These are phyloP conservation scores for Coptodon bakossiorum DNA, from an alignment of 2,113 vertebrate species.

Conservation along the genomic window DNA sequence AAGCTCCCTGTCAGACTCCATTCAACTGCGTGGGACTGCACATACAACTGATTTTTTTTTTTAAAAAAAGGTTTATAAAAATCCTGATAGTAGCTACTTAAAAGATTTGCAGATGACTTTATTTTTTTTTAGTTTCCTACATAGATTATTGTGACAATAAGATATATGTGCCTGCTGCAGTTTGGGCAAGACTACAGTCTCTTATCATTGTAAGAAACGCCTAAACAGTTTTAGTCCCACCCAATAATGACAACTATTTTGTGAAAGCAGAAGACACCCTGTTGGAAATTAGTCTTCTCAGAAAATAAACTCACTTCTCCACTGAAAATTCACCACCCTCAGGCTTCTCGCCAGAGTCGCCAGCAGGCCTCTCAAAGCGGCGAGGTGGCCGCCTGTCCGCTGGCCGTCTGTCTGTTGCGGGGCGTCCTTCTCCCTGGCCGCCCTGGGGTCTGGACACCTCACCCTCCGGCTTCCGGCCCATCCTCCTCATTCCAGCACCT, in stretches of 20 bases:
- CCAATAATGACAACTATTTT: background rate
- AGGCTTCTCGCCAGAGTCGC: constrained; percentile 81
- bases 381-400: constrained; percentile 87
- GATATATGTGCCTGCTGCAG: background rate
- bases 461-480: constrained; percentile 92
- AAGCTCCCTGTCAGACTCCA: background rate
- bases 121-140: background rate
- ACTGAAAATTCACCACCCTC: constrained; percentile 95
- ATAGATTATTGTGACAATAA: background rate
- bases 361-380: constrained; percentile 84
- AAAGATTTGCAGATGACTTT: background rate
- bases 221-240: background rate
- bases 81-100: background rate
- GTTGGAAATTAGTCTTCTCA: background rate
- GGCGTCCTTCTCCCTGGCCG: constrained; percentile 85
- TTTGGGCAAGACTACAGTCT: background rate
- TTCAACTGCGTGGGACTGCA: background rate
- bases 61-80: background rate
- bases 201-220: constrained; percentile 22
- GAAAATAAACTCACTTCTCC: constrained; percentile 81
- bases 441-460: constrained; percentile 69
- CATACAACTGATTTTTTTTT: background rate
- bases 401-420: constrained; percentile 83
- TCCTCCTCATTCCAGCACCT: constrained; percentile 85
- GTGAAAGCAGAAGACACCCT: background rate